phyloP scores from a whole-genome alignment of 2,113 vertebrate genomes.

The Eonycteris spelaea region DNA sequence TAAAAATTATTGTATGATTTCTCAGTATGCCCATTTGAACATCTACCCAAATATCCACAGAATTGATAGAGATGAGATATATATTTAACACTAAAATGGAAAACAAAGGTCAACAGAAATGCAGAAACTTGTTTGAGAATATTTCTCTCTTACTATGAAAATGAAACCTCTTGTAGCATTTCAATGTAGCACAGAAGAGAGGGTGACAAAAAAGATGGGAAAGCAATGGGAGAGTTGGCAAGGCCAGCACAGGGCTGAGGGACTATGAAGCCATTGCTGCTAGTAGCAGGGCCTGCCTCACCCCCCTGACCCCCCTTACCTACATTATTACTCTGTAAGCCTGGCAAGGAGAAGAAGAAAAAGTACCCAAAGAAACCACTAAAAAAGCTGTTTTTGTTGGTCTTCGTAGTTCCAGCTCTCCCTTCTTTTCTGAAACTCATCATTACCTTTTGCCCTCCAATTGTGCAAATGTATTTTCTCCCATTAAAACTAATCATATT shows the following conservation, averaged over 20 bases:
- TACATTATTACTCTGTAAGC: conserved; percentile 44
- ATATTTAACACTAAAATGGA: background rate
- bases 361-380: conserved; percentile 55
- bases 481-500: conserved; percentile 66
- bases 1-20: conserved; percentile 22
- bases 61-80: background rate
- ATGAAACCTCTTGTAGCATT: background rate
- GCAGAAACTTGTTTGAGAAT: background rate
- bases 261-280: conserved; percentile 37
- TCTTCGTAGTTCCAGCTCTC: background rate
- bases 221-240: conserved; percentile 16
- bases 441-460: background rate
- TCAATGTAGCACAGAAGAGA: background rate
- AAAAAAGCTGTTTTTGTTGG: conserved; percentile 71
- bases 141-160: background rate
- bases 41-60: background rate
- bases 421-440: background rate
- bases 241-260: conserved; percentile 45
- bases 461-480: conserved; percentile 61
- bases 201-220: conserved; percentile 5
- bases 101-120: background rate
- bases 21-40: background rate
- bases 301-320: background rate
- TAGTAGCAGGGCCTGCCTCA: background rate
- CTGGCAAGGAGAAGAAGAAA: conserved; percentile 71